Conservation (phyloP, 2,888 invertebrate genomes). For the Orthosia gothica region DNA sequence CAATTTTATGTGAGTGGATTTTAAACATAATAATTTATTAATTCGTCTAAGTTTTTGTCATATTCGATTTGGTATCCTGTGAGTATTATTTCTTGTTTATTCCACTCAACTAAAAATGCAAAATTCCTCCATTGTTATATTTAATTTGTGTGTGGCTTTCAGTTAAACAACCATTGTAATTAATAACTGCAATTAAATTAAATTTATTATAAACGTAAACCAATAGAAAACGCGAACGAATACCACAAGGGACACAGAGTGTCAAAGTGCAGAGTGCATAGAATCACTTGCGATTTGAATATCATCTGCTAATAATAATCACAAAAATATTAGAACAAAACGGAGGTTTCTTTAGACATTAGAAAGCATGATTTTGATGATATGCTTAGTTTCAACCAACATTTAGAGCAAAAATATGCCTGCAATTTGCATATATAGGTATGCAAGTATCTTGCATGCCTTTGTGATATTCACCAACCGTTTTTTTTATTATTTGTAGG, state of each 20-base stretch:
- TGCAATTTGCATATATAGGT: too few relatives aligned
- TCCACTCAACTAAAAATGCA: slow-evolving; percentile 3
- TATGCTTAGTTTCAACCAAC: background rate
- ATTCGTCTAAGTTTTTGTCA: slow-evolving; percentile 20
- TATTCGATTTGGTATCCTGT: slow-evolving; percentile 26
- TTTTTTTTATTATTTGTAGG: too few relatives aligned
- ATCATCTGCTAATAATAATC: slow-evolving; percentile 47
- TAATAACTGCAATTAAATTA: background rate
- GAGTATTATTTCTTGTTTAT: slow-evolving; percentile 28
- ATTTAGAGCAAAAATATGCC: background rate
- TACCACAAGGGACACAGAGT: slow-evolving; percentile 57
- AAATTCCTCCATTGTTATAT: background rate
- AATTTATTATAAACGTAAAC: background rate
- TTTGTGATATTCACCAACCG: too few relatives aligned
- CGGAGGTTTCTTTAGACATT: background rate
- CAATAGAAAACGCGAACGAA: slow-evolving; percentile 58
- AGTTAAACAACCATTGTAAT: too few relatives aligned
- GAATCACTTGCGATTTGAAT: slow-evolving; percentile 34
- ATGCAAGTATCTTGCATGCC: too few relatives aligned
- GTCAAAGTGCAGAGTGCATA: slow-evolving; percentile 63
- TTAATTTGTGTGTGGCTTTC: background rate
- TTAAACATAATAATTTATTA: background rate
- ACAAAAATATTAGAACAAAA: background rate
- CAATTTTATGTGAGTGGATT: slow-evolving; percentile 3
- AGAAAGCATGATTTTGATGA: background rate